These are phyloP conservation scores for Danionella cerebrum DNA, from an alignment of 2,113 vertebrate species.

Conservation along the genomic window DNA sequence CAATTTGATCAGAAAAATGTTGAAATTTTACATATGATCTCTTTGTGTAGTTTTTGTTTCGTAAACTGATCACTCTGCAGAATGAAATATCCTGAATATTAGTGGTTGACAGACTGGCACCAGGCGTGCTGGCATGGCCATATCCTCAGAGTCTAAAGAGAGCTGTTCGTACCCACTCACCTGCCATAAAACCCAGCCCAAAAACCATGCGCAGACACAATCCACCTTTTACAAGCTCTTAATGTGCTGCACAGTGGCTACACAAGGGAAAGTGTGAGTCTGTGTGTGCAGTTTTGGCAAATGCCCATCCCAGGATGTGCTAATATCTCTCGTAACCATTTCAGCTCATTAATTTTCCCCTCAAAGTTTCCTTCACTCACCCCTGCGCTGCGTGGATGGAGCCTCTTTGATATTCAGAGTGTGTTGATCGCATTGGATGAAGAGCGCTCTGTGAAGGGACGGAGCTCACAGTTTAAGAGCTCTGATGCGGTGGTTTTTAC, in stretches of 20 bases:
- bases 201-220: not conserved
- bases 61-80: not conserved
- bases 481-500: conserved; percentile 6
- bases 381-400: not conserved
- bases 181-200: conserved; percentile 8
- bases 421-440: conserved; percentile 3
- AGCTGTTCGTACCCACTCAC: conserved; percentile 2
- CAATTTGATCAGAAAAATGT: no score
- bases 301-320: not conserved
- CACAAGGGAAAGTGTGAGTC: not conserved
- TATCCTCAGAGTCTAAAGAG: not conserved
- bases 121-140: not conserved
- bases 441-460: conserved; percentile 6
- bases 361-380: conserved; percentile 28
- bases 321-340: conserved; percentile 25
- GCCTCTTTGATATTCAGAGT: conserved; percentile 12
- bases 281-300: not conserved
- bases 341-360: conserved; percentile 37
- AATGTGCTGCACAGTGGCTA: not conserved
- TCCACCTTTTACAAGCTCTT: conserved; percentile 22
- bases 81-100: not conserved
- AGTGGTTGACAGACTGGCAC: not conserved
- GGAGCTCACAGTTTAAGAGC: conserved; percentile 3
- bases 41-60: not conserved
- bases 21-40: no score